A percentile compares a stretch with the other conserved stretches of the same genome.
phyloP scores from a whole-genome alignment of 23 tunicate species.

The Trididemnum nubilum region DNA sequence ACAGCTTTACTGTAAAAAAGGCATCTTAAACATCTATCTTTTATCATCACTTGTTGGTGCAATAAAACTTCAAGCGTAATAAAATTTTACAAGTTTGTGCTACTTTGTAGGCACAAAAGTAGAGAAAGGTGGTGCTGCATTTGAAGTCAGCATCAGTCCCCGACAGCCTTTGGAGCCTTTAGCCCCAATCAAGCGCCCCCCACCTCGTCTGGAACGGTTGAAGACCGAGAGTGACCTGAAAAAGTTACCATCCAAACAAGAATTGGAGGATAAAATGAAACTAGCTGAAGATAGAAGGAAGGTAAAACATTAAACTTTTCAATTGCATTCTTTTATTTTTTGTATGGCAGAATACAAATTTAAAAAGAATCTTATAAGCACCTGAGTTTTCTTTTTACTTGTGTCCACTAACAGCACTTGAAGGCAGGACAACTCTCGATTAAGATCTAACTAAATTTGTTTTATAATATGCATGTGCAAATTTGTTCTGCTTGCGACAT shows the following conservation, averaged over 20 bases:
- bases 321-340: neutral
- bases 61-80: too few relatives aligned
- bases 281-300: slow-evolving; percentile 74
- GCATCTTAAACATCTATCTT: too few relatives aligned
- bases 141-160: slow-evolving; percentile 70
- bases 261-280: slow-evolving; percentile 66
- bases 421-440: too few relatives aligned
- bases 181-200: slow-evolving; percentile 70
- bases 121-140: slow-evolving; percentile 81
- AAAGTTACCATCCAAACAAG: slow-evolving; percentile 55
- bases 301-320: slow-evolving; percentile 24
- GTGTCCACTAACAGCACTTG: too few relatives aligned
- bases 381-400: too few relatives aligned
- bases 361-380: too few relatives aligned
- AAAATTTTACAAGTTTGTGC: too few relatives aligned
- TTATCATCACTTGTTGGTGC: too few relatives aligned
- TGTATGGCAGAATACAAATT: neutral
- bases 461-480: too few relatives aligned
- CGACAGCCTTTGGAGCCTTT: slow-evolving; percentile 62
- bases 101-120: slow-evolving; percentile 58
- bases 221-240: slow-evolving; percentile 67
- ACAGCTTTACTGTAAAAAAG: too few relatives aligned
- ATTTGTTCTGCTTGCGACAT: neutral
- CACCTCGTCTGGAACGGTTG: slow-evolving; percentile 73
- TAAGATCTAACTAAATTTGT: too few relatives aligned